Percentiles rank a stretch among this genome's conserved stretches.
Conservation (phyloP, 2,888 invertebrate genomes). For the Mamestra brassicae region DNA sequence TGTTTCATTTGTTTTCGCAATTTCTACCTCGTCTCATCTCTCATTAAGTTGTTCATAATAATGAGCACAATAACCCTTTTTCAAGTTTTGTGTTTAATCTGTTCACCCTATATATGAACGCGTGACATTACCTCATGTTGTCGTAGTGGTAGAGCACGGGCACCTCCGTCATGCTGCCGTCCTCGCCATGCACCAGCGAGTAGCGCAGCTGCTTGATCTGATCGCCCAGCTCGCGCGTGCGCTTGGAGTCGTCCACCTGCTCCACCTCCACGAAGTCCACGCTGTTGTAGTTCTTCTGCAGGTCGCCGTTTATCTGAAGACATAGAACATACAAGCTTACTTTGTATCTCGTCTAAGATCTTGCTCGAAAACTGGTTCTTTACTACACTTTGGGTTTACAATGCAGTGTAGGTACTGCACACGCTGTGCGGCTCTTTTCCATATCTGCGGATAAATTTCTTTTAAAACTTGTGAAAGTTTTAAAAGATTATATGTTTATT, state of each 20-base stretch:
- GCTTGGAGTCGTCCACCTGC: conserved; percentile 93
- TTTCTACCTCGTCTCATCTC: no score
- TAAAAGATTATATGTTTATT: neutral
- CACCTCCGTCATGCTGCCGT: conserved; percentile 92
- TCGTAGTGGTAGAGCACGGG: conserved; percentile 96
- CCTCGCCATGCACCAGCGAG: conserved; percentile 93
- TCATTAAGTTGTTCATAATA: no score
- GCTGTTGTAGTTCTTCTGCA: conserved; percentile 98
- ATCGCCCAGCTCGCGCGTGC: conserved; percentile 92
- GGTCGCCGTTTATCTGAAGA: conserved; percentile 90
- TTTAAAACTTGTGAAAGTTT: neutral
- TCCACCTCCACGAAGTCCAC: conserved; percentile 99
- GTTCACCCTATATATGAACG: neutral
- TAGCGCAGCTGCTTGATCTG: conserved; percentile 91
- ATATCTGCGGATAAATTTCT: no score
- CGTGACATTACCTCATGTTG: conserved; percentile 91
- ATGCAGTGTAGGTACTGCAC: no score
- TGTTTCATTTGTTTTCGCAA: no score
- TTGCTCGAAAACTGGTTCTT: no score
- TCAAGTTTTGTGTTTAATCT: neutral
- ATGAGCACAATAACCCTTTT: neutral
- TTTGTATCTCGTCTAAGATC: neutral
- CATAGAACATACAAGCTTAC: neutral
- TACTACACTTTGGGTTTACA: no score
- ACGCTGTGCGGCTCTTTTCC: no score